A percentile compares a stretch with the other conserved stretches of the same genome.
Conservation (phyloP, 37 sponge, comb jelly and placozoan genomes). For the Bolinopsis microptera region DNA sequence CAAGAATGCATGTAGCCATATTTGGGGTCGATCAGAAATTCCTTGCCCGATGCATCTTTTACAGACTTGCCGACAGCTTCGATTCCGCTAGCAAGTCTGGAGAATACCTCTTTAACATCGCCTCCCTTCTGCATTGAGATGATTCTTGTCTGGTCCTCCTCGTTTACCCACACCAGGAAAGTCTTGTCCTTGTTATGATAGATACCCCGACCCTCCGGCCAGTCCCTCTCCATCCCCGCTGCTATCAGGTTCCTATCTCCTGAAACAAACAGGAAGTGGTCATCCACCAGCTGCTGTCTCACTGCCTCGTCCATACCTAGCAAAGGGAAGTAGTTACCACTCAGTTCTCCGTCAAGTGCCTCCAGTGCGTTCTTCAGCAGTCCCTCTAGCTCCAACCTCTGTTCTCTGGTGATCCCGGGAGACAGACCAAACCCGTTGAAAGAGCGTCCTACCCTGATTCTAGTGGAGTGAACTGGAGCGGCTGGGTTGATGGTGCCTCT, state of each 20-base stretch:
- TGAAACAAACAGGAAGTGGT: conserved; percentile 60
- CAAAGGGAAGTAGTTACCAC: conserved; percentile 71
- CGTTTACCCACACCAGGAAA: conserved; percentile 74
- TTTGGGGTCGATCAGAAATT: conserved; percentile 6
- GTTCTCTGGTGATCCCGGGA: conserved; percentile 68
- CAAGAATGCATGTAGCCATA: conserved; percentile 63
- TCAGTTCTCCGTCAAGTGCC: conserved; percentile 66
- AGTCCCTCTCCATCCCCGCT: conserved; percentile 70
- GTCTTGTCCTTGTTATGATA: conserved; percentile 72
- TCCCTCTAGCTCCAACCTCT: conserved; percentile 68
- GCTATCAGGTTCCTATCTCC: conserved; percentile 47
- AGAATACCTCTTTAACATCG: conserved; percentile 69
- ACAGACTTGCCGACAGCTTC: conserved; percentile 65
- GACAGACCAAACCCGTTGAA: conserved; percentile 73
- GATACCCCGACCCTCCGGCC: conserved; percentile 75
- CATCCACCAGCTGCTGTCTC: conserved; percentile 61
- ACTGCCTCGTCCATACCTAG: conserved; percentile 65
- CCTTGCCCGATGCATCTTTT: conserved; percentile 67
- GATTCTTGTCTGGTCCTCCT: conserved; percentile 72
- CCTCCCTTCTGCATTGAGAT: conserved; percentile 74
- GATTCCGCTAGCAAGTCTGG: conserved; percentile 69
- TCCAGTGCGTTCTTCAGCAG: conserved; percentile 68
- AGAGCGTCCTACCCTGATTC: conserved; percentile 76
- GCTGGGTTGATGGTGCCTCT: conserved; percentile 69
- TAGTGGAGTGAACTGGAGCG: conserved; percentile 68